Base-by-base conservation (phyloP, 2,797 vertebrate genomes). In the Glossophaga mutica region DNA sequence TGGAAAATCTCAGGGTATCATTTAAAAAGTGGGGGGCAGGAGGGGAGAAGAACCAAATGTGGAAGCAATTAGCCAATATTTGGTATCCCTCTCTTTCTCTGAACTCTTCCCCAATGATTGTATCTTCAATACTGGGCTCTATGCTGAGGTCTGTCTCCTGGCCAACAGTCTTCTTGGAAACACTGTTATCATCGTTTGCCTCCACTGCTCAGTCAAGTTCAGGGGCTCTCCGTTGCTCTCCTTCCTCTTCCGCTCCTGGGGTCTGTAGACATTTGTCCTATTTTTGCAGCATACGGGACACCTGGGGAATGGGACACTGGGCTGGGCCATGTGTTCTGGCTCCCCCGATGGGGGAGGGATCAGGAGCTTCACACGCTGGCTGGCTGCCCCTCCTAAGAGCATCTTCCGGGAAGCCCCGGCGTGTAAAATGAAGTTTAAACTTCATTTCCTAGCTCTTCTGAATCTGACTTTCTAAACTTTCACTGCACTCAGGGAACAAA, bases 401-500 rank as follows among this genome's bases (percentile, higher is more conserved):
- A 44, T 50, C 14, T 84, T 14, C n/a, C n/a, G 32, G 50, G 55
- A 88, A 55, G n/a, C 26, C 67, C 48, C 82, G 32, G 37, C 59
- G 70, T 71, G 21, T 50, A 44, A 88, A 22, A 39, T 67, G 34
- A 76, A 76, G 62, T 85, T 91, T 39, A 59, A 22, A 34, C 18
- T 86, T 87, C 73, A 26, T 86, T 86, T 94, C 82, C 37, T 88
- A 46, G 57, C 42, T 95, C 15, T 84, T 94, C 39, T 34, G 65
- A 74, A 44, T 55, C 21, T 42, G 68, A 74, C 18, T 52, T 55
- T 21, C 52, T 9, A 48, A 32, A 62, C 71, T 71, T 92, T 68
- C 22, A 48, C 39, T 77, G 70, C 10, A 42, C 15, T 82, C 29
- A 62, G 8, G 57, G 65, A 78, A 68, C 34, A 59, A 91, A 42